These are phyloP conservation scores for Caiman crocodilus DNA, from an alignment of 2,797 vertebrate species.

Conservation along the genomic window DNA sequence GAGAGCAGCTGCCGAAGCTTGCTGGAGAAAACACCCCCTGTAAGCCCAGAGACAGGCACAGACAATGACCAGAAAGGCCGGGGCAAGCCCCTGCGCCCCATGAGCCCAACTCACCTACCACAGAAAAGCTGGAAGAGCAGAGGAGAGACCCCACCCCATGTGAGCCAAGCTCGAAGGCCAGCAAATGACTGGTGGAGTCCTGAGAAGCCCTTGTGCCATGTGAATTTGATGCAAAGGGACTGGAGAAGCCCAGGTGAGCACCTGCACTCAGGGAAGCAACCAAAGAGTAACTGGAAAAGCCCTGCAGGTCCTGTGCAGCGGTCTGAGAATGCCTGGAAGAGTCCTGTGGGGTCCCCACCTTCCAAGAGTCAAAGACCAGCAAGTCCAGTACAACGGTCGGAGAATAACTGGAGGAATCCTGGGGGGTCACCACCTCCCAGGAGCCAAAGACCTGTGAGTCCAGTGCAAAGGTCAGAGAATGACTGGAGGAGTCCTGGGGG, in stretches of 20 bases:
- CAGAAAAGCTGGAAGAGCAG: background rate
- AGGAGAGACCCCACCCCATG: background rate
- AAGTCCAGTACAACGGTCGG: too few species aligned
- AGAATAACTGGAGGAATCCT: too few species aligned
- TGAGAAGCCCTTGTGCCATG: conserved; percentile 32
- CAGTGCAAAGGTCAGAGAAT: too few species aligned
- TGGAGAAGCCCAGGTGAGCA: conserved; percentile 13
- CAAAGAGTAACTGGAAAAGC: conserved; percentile 50
- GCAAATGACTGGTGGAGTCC: conserved; percentile 56
- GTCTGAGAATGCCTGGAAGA: conserved; percentile 24
- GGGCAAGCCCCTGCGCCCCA: conserved; percentile 49
- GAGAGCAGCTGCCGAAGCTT: conserved; percentile 54
- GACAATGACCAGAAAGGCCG: conserved; percentile 42
- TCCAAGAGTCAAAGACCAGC: background rate
- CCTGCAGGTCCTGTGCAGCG: conserved; percentile 23
- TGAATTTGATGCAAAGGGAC: conserved; percentile 42
- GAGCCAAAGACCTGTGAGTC: too few species aligned
- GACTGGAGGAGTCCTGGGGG: too few species aligned
- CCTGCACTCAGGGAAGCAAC: background rate
- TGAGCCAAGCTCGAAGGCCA: conserved; percentile 23
- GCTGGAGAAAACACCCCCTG: background rate
- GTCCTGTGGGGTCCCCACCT: fast-evolving
- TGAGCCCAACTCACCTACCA: background rate
- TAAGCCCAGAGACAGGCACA: background rate
- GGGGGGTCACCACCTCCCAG: too few species aligned